These are phyloP conservation scores for Callyntrura guangdongensis DNA, from an alignment of 2,888 invertebrate genomes.

Conservation along the genomic window DNA sequence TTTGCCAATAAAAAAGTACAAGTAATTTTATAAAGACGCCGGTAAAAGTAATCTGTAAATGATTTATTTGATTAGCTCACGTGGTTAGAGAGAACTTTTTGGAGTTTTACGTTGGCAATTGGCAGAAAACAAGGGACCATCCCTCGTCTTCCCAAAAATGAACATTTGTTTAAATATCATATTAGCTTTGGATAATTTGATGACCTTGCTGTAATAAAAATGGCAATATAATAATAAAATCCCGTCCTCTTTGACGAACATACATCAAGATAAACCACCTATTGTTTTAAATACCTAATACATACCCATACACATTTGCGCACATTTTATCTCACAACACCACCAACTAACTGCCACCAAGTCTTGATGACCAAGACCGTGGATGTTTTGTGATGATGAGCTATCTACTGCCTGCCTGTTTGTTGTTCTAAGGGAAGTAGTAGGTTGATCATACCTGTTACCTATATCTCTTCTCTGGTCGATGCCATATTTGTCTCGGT, in stretches of 20 bases:
- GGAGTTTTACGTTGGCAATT: neutral
- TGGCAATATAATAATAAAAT: neutral
- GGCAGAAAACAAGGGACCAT: constrained; percentile 12
- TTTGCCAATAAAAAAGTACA: constrained; percentile 3
- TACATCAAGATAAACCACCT: constrained; percentile 30
- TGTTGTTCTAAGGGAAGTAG: neutral
- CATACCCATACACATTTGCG: neutral
- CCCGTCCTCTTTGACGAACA: neutral
- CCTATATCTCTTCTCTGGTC: constrained; percentile 3
- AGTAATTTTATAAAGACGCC: constrained; percentile 26
- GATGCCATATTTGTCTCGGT: constrained; percentile 62
- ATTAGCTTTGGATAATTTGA: neutral
- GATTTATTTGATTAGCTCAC: constrained; percentile 33
- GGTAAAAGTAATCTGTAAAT: constrained; percentile 1
- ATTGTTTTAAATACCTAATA: neutral
- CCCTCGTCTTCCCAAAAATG: constrained; percentile 44
- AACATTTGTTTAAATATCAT: constrained; percentile 32
- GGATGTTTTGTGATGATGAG: neutral
- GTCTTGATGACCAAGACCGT: too few species aligned
- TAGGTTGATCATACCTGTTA: neutral
- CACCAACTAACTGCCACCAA: neutral
- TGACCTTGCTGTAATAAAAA: constrained; percentile 42
- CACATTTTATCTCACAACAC: neutral
- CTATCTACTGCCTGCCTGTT: neutral
- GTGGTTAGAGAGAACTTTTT: neutral